These are phyloP conservation scores for Apodemia duryi DNA, from an alignment of 2,888 invertebrate species.

Conservation along the genomic window DNA sequence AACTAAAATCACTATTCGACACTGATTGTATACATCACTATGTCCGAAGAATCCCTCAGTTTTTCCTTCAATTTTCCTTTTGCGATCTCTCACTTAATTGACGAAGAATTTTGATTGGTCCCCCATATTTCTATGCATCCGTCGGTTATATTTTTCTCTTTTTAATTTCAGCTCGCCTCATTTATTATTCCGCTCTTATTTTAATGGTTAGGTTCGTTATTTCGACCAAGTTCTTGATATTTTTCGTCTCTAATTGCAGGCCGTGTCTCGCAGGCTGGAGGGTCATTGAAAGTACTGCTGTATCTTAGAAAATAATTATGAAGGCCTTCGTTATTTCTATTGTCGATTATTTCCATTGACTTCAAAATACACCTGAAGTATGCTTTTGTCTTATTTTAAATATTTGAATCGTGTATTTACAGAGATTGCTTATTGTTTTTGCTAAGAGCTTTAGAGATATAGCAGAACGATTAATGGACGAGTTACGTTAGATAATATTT, in stretches of 20 bases:
- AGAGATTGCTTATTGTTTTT: background rate
- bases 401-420: background rate
- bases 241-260: slow-evolving; percentile 64
- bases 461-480: no score
- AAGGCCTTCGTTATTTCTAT: slow-evolving; percentile 10
- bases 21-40: slow-evolving; percentile 35
- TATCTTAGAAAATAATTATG: slow-evolving; percentile 13
- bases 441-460: background rate
- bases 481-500: no score
- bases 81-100: slow-evolving; percentile 77
- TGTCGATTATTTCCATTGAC: slow-evolving; percentile 17
- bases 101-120: slow-evolving; percentile 79
- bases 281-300: slow-evolving; percentile 41
- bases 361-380: background rate
- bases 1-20: no score
- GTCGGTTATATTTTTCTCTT: slow-evolving; percentile 45
- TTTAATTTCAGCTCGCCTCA: slow-evolving; percentile 49
- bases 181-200: slow-evolving; percentile 76
- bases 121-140: slow-evolving; percentile 74
- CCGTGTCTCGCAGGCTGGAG: slow-evolving; percentile 41
- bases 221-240: slow-evolving; percentile 61
- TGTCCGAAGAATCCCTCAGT: slow-evolving; percentile 63
- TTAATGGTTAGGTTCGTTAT: slow-evolving; percentile 76
- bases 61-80: slow-evolving; percentile 78
- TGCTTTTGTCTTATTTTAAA: background rate